phyloP scores from a whole-genome alignment of 2,888 invertebrate genomes.

The Lissocephala sabroskyi region DNA sequence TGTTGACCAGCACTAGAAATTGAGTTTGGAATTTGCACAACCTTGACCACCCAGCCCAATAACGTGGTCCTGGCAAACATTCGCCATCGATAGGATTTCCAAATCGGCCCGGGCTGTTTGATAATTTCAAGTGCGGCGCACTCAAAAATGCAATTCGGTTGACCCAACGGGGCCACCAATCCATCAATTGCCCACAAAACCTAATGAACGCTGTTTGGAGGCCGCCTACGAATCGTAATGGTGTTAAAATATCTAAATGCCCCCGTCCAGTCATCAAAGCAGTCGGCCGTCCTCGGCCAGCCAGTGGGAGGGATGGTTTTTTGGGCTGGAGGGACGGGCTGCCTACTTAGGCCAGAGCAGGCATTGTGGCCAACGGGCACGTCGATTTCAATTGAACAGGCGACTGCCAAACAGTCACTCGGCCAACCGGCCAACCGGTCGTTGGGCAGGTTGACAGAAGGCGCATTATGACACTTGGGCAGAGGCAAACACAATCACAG shows the following conservation, averaged over 20 bases:
- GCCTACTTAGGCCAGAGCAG: conserved; percentile 14
- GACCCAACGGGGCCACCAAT: conserved; percentile 18
- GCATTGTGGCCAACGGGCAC: conserved; percentile 58
- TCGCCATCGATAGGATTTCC: too few species aligned
- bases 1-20: conserved; percentile 9
- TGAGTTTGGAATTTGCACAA: conserved; percentile 16
- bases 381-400: conserved; percentile 58
- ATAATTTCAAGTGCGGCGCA: conserved; percentile 11
- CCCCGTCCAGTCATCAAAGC: too few species aligned
- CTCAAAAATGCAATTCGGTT: conserved; percentile 14
- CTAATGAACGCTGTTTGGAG: too few species aligned
- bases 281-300: conserved; percentile 13
- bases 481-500: conserved; percentile 49
- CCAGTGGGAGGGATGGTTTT: conserved; percentile 59
- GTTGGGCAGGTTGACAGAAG: conserved; percentile 10
- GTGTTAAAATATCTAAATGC: too few species aligned
- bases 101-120: too few species aligned
- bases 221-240: too few species aligned
- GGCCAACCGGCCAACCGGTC: not conserved
- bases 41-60: too few species aligned
- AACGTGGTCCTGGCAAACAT: too few species aligned
- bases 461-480: conserved; percentile 51
- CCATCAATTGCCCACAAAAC: conserved; percentile 48
- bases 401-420: conserved; percentile 32
- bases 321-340: conserved; percentile 27